phyloP scores from a whole-genome alignment of 92 coral and sea anemone genomes.

The Siderastrea radians region DNA sequence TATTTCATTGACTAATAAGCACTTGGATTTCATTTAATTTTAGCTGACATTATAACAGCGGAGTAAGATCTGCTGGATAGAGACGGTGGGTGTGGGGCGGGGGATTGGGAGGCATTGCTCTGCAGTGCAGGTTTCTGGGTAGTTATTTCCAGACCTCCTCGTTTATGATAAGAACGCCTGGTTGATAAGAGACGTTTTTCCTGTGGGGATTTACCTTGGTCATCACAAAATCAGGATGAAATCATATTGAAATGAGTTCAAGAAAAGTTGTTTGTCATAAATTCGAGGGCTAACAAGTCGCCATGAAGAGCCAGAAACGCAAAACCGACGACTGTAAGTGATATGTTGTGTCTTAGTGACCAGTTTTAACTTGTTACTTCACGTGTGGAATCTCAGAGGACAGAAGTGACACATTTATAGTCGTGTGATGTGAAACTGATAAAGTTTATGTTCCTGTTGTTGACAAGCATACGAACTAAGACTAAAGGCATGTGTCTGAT shows the following conservation, averaged over 20 bases:
- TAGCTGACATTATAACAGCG: no score
- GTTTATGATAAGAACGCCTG: slow-evolving; percentile 12
- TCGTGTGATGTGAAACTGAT: no score
- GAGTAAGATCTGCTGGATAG: neutral
- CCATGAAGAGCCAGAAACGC: slow-evolving; percentile 80
- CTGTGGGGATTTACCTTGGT: neutral
- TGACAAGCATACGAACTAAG: no score
- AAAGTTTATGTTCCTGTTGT: no score
- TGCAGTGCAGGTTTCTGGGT: neutral
- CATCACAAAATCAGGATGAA: neutral
- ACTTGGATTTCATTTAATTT: no score
- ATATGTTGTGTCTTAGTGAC: no score
- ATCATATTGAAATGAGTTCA: neutral
- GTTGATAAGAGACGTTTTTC: neutral
- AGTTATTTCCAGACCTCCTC: neutral
- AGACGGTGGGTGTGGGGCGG: neutral
- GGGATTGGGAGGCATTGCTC: neutral
- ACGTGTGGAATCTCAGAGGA: neutral
- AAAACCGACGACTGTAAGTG: slow-evolving; percentile 74
- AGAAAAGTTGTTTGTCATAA: neutral
- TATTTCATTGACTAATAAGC: no score
- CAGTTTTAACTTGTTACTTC: no score
- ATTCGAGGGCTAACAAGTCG: neutral
- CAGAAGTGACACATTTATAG: neutral
- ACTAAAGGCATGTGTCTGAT: no score